Conservation (phyloP, 2,888 invertebrate genomes). For the Deilephila porcellus region DNA sequence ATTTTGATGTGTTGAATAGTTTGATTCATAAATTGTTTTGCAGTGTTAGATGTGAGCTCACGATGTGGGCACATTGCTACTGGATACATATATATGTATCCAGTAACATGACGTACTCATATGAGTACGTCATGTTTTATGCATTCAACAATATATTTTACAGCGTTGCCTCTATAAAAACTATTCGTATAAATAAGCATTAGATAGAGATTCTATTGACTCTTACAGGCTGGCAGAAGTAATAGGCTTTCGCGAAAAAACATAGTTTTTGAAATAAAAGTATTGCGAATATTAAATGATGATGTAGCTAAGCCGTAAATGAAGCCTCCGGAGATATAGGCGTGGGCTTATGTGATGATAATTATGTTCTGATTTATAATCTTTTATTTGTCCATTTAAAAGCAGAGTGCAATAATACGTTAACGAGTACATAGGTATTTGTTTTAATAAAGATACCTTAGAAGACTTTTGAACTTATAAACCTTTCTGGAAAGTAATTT, state of each 20-base stretch:
- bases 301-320: too few species aligned
- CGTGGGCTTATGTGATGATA: too few species aligned
- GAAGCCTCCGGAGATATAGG: too few species aligned
- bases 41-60: background rate
- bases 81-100: constrained; percentile 6
- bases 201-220: constrained; percentile 9
- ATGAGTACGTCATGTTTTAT: constrained; percentile 19
- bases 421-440: too few species aligned
- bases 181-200: background rate
- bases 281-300: too few species aligned
- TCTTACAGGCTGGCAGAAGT: background rate
- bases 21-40: background rate
- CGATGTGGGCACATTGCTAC: background rate
- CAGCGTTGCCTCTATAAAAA: background rate
- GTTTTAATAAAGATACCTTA: too few species aligned
- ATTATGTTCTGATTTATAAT: too few species aligned
- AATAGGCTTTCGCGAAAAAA: background rate
- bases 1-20: background rate
- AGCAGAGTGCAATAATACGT: too few species aligned
- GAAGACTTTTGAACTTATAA: too few species aligned
- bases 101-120: too few species aligned
- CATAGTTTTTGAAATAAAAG: background rate
- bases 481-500: too few species aligned
- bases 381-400: too few species aligned
- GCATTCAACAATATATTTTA: constrained; percentile 21